phyloP scores from a whole-genome alignment of 2,888 invertebrate species.

The Leptopilina drosophilae region DNA sequence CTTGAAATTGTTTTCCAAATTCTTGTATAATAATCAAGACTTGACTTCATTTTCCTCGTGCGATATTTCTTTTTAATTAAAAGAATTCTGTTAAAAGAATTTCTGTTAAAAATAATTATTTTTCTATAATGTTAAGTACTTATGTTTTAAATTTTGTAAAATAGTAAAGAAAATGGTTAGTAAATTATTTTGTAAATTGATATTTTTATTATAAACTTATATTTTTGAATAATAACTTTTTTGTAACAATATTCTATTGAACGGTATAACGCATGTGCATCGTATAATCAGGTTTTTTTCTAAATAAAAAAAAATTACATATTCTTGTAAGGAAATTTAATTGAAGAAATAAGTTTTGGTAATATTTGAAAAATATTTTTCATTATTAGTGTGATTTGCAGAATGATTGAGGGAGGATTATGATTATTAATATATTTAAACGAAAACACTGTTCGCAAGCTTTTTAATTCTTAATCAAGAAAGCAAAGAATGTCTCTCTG shows the following conservation, averaged over 20 bases:
- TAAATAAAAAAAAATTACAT: background rate
- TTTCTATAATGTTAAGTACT: conserved; percentile 8
- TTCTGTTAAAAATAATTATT: background rate
- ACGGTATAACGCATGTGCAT: conserved; percentile 32
- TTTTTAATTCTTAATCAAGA: conserved; percentile 27
- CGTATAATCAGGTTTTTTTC: conserved; percentile 14
- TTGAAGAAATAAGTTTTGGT: background rate
- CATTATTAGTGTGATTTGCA: conserved; percentile 19
- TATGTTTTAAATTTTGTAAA: background rate
- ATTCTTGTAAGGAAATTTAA: background rate
- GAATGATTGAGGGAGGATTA: conserved; percentile 30
- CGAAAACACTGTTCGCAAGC: background rate
- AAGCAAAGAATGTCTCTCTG: background rate
- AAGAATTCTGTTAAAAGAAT: no score
- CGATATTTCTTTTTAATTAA: background rate
- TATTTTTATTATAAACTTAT: background rate
- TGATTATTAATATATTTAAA: background rate
- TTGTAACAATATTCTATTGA: background rate
- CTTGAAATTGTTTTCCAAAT: conserved; percentile 24
- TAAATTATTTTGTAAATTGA: conserved; percentile 35
- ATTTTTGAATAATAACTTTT: background rate
- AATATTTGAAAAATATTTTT: background rate
- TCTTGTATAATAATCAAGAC: conserved; percentile 11
- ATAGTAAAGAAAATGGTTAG: background rate
- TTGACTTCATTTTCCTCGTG: background rate